phyloP scores from a whole-genome alignment of 2,888 invertebrate species.

The Caenorhabditis doughertyi region DNA sequence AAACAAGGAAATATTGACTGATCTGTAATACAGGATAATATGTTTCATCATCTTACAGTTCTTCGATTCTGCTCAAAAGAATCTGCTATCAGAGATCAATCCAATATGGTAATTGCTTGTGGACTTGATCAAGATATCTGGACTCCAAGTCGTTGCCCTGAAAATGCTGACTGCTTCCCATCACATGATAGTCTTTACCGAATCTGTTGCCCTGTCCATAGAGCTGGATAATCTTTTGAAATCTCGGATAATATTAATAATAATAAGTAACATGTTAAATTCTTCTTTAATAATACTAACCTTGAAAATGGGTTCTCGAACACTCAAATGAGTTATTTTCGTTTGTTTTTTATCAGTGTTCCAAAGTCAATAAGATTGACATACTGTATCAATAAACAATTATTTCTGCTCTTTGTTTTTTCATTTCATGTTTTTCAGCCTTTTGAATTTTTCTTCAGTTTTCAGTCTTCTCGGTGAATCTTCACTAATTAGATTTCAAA shows the following conservation, averaged over 20 bases:
- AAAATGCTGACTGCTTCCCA: slow-evolving; percentile 80
- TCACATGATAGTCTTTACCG: slow-evolving; percentile 80
- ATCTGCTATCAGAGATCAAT: slow-evolving; percentile 79
- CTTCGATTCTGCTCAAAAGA: slow-evolving; percentile 82
- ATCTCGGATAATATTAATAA: slow-evolving; percentile 18
- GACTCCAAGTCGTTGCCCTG: slow-evolving; percentile 77
- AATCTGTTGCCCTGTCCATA: slow-evolving; percentile 82
- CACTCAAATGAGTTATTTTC: slow-evolving; percentile 35
- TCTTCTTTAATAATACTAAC: slow-evolving; percentile 60
- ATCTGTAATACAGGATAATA: neutral
- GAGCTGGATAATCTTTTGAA: slow-evolving; percentile 65
- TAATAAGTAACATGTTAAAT: slow-evolving; percentile 13
- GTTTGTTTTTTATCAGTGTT: slow-evolving; percentile 36
- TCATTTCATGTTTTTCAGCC: neutral
- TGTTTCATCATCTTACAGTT: slow-evolving; percentile 71
- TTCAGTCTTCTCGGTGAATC: slow-evolving; percentile 10
- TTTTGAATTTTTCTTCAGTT: neutral
- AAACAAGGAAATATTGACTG: neutral
- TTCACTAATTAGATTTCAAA: slow-evolving; percentile 23
- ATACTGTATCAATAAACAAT: slow-evolving; percentile 42
- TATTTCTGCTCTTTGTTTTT: neutral
- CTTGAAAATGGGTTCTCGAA: slow-evolving; percentile 54
- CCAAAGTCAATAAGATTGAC: slow-evolving; percentile 54
- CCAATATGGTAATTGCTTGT: slow-evolving; percentile 82
- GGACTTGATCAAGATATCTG: slow-evolving; percentile 74